Conservation (phyloP, 2,888 invertebrate species). For the Caenorhabditis becei region DNA sequence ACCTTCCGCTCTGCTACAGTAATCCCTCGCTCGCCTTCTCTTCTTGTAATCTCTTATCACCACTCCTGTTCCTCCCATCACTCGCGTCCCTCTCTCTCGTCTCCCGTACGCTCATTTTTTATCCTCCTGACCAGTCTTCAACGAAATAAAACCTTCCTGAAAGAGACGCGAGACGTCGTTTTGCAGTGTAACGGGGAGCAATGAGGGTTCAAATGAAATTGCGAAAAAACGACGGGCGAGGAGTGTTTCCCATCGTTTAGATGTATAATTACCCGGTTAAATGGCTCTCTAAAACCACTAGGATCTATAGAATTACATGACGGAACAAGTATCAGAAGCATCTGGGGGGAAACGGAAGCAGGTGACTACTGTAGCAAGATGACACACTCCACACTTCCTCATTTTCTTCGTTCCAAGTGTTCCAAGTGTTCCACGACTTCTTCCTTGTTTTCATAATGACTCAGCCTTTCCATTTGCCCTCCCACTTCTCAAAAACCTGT, state of each 20-base stretch:
- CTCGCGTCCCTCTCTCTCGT: constrained; percentile 14
- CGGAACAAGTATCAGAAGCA: constrained; percentile 7
- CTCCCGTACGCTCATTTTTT: constrained; percentile 22
- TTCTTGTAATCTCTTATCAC: neutral
- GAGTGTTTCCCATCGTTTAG: constrained; percentile 51
- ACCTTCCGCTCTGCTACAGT: too few species aligned
- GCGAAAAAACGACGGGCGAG: constrained; percentile 16
- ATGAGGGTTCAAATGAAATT: constrained; percentile 45
- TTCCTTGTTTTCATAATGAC: too few species aligned
- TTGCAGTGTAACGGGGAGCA: constrained; percentile 28
- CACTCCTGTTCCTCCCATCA: neutral
- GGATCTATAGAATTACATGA: constrained; percentile 23
- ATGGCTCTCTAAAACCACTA: constrained; percentile 34
- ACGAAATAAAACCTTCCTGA: constrained; percentile 3
- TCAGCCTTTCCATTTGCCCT: constrained; percentile 33
- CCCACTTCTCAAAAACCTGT: constrained; percentile 16
- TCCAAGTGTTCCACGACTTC: neutral
- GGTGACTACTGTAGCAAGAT: neutral
- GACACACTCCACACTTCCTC: neutral
- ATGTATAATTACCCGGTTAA: constrained; percentile 42
- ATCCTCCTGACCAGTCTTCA: constrained; percentile 27
- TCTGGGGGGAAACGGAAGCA: too few species aligned
- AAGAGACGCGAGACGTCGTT: constrained; percentile 26
- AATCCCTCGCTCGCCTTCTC: too few species aligned
- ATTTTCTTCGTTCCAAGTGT: neutral